Percentiles rank a stretch among this genome's conserved stretches.
phyloP scores from a whole-genome alignment of 2,113 vertebrate species.

The Sciurus niger region DNA sequence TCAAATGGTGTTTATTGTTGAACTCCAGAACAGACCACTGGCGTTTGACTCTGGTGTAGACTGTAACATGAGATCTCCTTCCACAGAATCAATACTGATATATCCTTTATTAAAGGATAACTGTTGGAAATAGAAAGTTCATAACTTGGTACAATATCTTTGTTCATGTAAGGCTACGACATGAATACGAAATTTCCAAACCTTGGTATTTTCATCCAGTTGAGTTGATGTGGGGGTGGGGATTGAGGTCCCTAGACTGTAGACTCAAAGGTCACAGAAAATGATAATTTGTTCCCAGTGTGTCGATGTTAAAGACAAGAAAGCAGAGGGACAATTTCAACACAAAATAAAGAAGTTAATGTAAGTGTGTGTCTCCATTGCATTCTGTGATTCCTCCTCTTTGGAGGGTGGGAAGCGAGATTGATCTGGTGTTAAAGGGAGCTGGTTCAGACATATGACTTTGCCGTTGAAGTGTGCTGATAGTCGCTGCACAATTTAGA shows the following conservation, averaged over 20 bases:
- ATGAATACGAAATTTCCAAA: slow-evolving; percentile 19
- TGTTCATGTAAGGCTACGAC: not conserved
- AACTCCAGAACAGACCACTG: not conserved
- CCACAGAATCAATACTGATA: not conserved
- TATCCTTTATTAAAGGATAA: not conserved
- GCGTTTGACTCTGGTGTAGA: not conserved
- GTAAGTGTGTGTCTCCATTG: not conserved
- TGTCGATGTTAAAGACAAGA: not conserved
- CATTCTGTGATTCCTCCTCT: not conserved
- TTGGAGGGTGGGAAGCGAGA: not conserved
- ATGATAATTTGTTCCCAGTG: slow-evolving; percentile 13
- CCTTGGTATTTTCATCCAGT: not conserved
- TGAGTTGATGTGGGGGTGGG: not conserved
- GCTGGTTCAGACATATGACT: not conserved
- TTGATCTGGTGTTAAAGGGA: not conserved
- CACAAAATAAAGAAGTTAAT: slow-evolving; percentile 42
- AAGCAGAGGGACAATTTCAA: not conserved
- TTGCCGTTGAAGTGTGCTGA: not conserved
- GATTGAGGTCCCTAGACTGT: not conserved
- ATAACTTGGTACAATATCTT: not conserved
- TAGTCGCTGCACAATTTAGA: not conserved
- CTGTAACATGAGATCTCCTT: not conserved
- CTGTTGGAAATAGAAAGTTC: slow-evolving; percentile 24
- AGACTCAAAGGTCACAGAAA: not conserved
- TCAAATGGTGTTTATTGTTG: not conserved